phyloP scores from a whole-genome alignment of 2,888 invertebrate species.

The Dolomedes plantarius region DNA sequence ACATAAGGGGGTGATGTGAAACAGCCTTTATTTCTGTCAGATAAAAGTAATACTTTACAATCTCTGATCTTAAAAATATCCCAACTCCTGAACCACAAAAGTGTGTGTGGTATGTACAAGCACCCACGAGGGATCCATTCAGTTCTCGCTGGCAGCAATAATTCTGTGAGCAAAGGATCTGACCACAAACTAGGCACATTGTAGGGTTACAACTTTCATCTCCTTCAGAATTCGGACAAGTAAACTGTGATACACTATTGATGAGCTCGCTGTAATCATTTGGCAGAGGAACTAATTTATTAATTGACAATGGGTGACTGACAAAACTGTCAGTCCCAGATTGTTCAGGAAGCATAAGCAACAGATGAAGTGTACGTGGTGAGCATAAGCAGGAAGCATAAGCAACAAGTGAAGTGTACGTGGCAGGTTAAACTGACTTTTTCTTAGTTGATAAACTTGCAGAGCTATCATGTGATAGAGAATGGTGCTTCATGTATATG shows the following conservation, averaged over 20 bases:
- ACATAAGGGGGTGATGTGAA: slow-evolving; percentile 95
- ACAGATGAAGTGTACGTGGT: slow-evolving; percentile 55
- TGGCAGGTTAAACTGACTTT: too few relatives aligned
- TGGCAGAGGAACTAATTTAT: slow-evolving; percentile 85
- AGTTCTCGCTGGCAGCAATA: slow-evolving; percentile 96
- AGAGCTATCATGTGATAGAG: too few relatives aligned
- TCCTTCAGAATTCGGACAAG: slow-evolving; percentile 91
- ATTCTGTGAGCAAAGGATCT: slow-evolving; percentile 93
- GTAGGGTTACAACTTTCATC: slow-evolving; percentile 94
- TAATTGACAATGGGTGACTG: slow-evolving; percentile 65
- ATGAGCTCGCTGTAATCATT: slow-evolving; percentile 97
- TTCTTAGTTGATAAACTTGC: too few relatives aligned
- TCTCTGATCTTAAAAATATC: slow-evolving; percentile 93
- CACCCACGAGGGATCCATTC: slow-evolving; percentile 85
- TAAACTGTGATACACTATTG: slow-evolving; percentile 93
- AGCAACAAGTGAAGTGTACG: too few relatives aligned
- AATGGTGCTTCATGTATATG: too few relatives aligned
- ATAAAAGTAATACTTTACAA: slow-evolving; percentile 93
- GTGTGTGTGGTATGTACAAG: slow-evolving; percentile 94
- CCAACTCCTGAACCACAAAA: slow-evolving; percentile 94
- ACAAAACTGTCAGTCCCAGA: slow-evolving; percentile 37
- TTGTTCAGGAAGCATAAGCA: slow-evolving; percentile 28
- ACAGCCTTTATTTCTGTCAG: slow-evolving; percentile 87
- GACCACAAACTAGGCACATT: slow-evolving; percentile 97
- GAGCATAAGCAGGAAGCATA: too few relatives aligned